These are phyloP conservation scores for Marronus borbonicus DNA, from an alignment of 2,888 invertebrate species.

Conservation along the genomic window DNA sequence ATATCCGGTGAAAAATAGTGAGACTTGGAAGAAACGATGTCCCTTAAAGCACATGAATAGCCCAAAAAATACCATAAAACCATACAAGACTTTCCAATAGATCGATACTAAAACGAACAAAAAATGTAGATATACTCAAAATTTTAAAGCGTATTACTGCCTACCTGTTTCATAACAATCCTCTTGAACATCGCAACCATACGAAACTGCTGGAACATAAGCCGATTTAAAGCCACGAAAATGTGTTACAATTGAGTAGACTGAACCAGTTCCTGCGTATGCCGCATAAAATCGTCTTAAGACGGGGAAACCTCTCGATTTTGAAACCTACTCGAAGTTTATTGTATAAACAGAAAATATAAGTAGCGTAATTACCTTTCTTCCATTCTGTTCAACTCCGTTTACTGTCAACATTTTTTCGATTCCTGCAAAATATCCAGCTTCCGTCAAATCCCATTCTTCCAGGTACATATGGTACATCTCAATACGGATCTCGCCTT, in stretches of 20 bases:
- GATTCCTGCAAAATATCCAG: conserved; percentile 76
- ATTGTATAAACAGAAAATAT: conserved; percentile 13
- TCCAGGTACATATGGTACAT: conserved; percentile 77
- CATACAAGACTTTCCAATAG: conserved; percentile 72
- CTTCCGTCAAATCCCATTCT: conserved; percentile 73
- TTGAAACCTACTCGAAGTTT: conserved; percentile 29
- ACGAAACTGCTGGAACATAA: conserved; percentile 80
- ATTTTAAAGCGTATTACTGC: conserved; percentile 54
- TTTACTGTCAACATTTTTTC: conserved; percentile 76
- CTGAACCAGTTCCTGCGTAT: conserved; percentile 77
- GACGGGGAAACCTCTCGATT: conserved; percentile 31
- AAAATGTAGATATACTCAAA: neutral
- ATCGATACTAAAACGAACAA: conserved; percentile 67
- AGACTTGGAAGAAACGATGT: conserved; percentile 74
- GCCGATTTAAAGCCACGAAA: conserved; percentile 71
- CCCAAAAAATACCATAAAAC: conserved; percentile 75
- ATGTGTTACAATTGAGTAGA: conserved; percentile 75
- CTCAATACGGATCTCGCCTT: conserved; percentile 71
- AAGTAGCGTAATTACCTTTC: conserved; percentile 67
- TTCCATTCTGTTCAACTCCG: conserved; percentile 72
- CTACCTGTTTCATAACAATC: conserved; percentile 74
- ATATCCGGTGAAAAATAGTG: conserved; percentile 77
- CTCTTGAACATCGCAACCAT: conserved; percentile 74
- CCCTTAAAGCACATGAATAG: conserved; percentile 77
- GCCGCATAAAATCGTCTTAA: conserved; percentile 73